These are phyloP conservation scores for Catocala nupta DNA, from an alignment of 2,888 invertebrate genomes.

Conservation along the genomic window DNA sequence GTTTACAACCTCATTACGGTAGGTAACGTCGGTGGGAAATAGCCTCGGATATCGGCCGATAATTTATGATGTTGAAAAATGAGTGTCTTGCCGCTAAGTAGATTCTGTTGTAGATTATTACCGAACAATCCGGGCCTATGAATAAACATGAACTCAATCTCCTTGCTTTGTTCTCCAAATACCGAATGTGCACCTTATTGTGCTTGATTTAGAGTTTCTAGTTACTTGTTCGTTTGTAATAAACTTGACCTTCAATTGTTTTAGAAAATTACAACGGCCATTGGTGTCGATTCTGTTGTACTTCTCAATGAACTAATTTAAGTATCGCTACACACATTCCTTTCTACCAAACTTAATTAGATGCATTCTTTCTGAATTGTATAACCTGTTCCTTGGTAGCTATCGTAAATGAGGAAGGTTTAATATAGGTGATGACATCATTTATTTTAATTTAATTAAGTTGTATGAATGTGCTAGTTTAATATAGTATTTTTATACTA, in stretches of 20 bases:
- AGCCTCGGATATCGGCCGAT: slow-evolving; percentile 82
- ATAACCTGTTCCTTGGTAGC: no score
- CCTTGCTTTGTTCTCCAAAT: slow-evolving; percentile 45
- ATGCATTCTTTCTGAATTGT: no score
- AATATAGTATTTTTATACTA: no score
- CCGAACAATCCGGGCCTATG: slow-evolving; percentile 70
- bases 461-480: no score
- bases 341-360: background rate
- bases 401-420: no score
- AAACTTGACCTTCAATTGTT: slow-evolving; percentile 67
- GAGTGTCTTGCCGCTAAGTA: slow-evolving; percentile 74
- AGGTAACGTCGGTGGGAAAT: slow-evolving; percentile 72
- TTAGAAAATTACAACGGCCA: slow-evolving; percentile 56
- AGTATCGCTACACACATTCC: background rate
- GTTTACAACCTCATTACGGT: slow-evolving; percentile 87
- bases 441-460: no score
- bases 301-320: slow-evolving; percentile 1
- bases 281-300: slow-evolving; percentile 46
- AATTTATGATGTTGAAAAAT: slow-evolving; percentile 85
- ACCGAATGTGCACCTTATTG: slow-evolving; percentile 51
- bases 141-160: slow-evolving; percentile 73
- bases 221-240: slow-evolving; percentile 37
- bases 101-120: slow-evolving; percentile 72
- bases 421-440: no score
- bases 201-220: slow-evolving; percentile 45